Base-by-base conservation (phyloP, 2,797 vertebrate species). In the Enteromius unitaeniatus region DNA sequence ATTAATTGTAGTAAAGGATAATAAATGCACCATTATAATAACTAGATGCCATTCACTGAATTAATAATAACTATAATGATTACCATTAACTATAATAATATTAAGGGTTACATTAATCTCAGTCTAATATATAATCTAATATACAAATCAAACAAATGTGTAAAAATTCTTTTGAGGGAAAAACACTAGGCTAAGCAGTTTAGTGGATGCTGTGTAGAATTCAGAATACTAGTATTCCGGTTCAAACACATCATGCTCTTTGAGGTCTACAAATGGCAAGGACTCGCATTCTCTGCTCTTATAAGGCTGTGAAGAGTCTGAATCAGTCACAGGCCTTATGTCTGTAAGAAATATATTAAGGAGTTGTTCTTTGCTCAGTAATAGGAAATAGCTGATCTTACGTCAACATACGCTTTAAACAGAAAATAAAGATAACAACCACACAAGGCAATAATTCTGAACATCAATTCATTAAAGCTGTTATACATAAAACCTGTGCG, bases 231-330 rank as follows among this genome's bases (percentile, higher is more conserved):
- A 40, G 6, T n/a, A 53, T 51, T 37, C 7, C 19, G n/a, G 45
- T 81, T 13, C 14, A n/a, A 72, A 73, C 79, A 13, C 45, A 76
- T 87, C 58, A 73, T 17, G 40, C 51, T 45, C 64, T 62, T 42
- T 1, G 65, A 65, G 28, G 31, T 53, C 69, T 82, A 49, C 67
- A 80, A 37, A 53, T 10, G 2, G 13, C 19, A 28, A 23, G 78
- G 53, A 26, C 28, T 37, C 17, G 21, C 60, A 67, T 70, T 68
- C 37, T 74, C 49, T 82, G 83, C 55, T 79, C 76, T 76, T 87
- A 85, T 83, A 87, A 70, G 86, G 83, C 17, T 55, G 42, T 79
- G 60, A 77, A 49, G 13, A 34, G 4, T 40, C 14, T n/a, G 10
- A 70, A 78, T 37, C 51, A 58, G 34, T 60, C 74, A n/a, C 62